phyloP scores from a whole-genome alignment of 2,797 vertebrate species.

The Enteromius treurensis region DNA sequence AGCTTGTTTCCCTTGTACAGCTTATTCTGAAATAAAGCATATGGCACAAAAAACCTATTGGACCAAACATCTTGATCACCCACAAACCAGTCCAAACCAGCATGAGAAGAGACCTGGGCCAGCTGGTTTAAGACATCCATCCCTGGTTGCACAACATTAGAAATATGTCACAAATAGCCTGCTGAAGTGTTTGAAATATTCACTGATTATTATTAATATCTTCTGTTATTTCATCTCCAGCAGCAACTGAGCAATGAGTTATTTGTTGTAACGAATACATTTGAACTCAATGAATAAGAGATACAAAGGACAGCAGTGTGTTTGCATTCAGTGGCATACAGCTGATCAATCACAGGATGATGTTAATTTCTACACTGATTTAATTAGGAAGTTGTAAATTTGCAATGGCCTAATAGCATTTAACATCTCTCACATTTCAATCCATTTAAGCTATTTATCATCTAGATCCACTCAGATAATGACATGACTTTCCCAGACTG shows the following conservation, averaged over 20 bases:
- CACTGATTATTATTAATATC: background rate
- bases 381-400: constrained; percentile 15
- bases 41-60: background rate
- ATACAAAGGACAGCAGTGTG: background rate
- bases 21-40: background rate
- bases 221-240: background rate
- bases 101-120: background rate
- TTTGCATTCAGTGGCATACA: constrained; percentile 6
- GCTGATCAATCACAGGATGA: constrained; percentile 26
- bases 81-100: background rate
- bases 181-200: constrained; percentile 7
- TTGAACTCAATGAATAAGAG: constrained; percentile 2
- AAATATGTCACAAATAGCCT: background rate
- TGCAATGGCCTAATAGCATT: constrained; percentile 4
- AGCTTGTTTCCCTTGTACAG: background rate
- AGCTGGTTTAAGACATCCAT: background rate
- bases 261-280: background rate
- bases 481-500: background rate
- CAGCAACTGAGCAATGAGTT: constrained; percentile 1
- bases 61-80: background rate
- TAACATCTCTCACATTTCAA: background rate
- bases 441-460: background rate
- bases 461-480: background rate
- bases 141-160: background rate
- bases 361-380: constrained; percentile 9